phyloP scores from a whole-genome alignment of 2,113 vertebrate genomes.

The Falco punctatus region DNA sequence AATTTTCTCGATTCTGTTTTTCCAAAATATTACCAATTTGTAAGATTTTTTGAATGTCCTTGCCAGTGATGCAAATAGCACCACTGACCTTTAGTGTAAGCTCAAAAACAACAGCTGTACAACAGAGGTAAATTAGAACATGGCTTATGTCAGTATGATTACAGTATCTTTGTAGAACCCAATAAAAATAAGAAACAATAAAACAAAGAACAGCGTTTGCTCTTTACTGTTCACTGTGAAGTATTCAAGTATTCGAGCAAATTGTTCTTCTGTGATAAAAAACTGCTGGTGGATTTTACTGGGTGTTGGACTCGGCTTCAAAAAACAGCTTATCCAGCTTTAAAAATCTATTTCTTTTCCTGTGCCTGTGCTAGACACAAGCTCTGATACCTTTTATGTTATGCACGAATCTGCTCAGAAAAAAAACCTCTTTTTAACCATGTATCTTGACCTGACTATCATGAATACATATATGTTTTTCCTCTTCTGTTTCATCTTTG shows the following conservation, averaged over 20 bases:
- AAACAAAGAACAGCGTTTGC: slow-evolving; percentile 1
- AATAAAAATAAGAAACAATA: neutral
- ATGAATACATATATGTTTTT: neutral
- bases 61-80: slow-evolving; percentile 24
- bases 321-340: neutral
- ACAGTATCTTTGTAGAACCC: neutral
- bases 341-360: neutral
- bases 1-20: slow-evolving; percentile 30
- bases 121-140: slow-evolving; percentile 59
- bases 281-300: neutral
- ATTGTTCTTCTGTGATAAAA: slow-evolving; percentile 22
- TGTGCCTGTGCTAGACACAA: neutral
- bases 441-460: neutral
- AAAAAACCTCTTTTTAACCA: neutral
- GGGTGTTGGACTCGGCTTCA: neutral
- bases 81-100: slow-evolving; percentile 28
- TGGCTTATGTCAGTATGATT: slow-evolving; percentile 10
- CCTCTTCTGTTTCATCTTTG: neutral
- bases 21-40: slow-evolving; percentile 8
- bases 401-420: neutral
- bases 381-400: neutral
- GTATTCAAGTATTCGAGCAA: neutral
- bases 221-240: neutral
- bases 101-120: slow-evolving; percentile 39
- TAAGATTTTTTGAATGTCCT: neutral